A percentile compares a stretch with the other conserved stretches of the same genome.
phyloP scores from a whole-genome alignment of 2,113 vertebrate species.

The Microcebus griseorufus region DNA sequence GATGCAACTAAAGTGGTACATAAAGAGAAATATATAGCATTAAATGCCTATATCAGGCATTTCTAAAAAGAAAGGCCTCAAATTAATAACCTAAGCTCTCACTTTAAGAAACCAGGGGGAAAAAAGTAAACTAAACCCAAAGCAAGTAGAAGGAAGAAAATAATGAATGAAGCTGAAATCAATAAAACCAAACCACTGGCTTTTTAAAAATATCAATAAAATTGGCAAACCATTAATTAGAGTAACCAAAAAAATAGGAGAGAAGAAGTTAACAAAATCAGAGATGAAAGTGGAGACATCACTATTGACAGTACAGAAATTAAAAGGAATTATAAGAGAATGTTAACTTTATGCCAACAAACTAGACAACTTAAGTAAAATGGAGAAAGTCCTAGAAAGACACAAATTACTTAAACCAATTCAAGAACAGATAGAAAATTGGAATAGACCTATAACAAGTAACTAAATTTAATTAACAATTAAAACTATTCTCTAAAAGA shows the following conservation, averaged over 20 bases:
- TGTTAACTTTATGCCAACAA: not conserved
- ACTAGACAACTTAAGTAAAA: not conserved
- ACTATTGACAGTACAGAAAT: not conserved
- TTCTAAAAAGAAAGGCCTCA: not conserved
- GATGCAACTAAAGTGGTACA: not conserved
- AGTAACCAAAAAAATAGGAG: not conserved
- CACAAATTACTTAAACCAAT: not conserved
- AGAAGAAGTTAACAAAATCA: not conserved
- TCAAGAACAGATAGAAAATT: not conserved
- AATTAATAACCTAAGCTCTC: not conserved
- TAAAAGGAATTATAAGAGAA: not conserved
- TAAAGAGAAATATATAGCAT: not conserved
- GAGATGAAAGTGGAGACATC: not conserved
- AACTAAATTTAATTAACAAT: not conserved
- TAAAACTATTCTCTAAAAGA: not conserved
- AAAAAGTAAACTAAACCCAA: not conserved
- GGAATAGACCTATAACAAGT: not conserved
- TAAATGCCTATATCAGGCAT: not conserved
- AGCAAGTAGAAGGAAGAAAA: not conserved
- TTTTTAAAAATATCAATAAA: not conserved
- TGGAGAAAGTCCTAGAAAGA: not conserved
- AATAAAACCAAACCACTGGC: not conserved
- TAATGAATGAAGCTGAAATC: not conserved
- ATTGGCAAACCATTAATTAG: not conserved
- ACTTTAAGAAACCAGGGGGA: not conserved